Conservation (phyloP, 2,797 vertebrate genomes). For the Girardinus metallicus region DNA sequence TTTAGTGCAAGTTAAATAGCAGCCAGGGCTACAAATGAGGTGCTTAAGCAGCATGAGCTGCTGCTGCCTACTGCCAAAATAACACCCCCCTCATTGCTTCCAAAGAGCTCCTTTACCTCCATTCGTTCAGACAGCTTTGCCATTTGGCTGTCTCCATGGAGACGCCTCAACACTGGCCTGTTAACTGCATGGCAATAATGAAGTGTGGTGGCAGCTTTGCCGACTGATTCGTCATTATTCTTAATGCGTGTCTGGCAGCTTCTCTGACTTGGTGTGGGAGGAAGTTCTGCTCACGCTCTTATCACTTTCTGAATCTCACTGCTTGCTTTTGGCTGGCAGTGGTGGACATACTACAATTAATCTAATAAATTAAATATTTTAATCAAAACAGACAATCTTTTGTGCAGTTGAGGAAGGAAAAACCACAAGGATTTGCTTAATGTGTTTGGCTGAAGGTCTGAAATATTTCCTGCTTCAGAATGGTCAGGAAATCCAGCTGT, state of each 20-base stretch:
- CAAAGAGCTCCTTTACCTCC: slow-evolving; percentile 65
- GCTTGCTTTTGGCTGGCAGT: slow-evolving; percentile 11
- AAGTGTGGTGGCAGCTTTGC: slow-evolving; percentile 65
- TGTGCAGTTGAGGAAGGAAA: slow-evolving; percentile 16
- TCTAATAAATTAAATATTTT: slow-evolving; percentile 9
- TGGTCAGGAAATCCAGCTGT: slow-evolving; percentile 13
- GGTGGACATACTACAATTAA: slow-evolving; percentile 2
- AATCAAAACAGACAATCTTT: not conserved
- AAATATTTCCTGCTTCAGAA: slow-evolving; percentile 25
- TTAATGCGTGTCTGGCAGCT: slow-evolving; percentile 62
- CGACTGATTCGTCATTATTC: slow-evolving; percentile 69
- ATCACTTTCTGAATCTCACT: slow-evolving; percentile 23
- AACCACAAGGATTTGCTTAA: slow-evolving; percentile 16
- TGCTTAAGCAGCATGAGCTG: slow-evolving; percentile 71
- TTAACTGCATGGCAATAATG: slow-evolving; percentile 64
- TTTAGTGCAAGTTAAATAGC: slow-evolving; percentile 64
- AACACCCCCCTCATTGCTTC: slow-evolving; percentile 57
- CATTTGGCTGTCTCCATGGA: slow-evolving; percentile 71
- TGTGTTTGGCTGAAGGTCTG: slow-evolving; percentile 6
- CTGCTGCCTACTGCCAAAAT: slow-evolving; percentile 60
- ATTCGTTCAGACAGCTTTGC: slow-evolving; percentile 64
- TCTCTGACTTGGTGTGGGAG: slow-evolving; percentile 34
- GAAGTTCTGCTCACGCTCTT: slow-evolving; percentile 25
- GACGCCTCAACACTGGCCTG: slow-evolving; percentile 64
- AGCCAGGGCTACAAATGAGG: slow-evolving; percentile 64